phyloP scores from a whole-genome alignment of 2,888 invertebrate species.

The Prosapia bicincta region DNA sequence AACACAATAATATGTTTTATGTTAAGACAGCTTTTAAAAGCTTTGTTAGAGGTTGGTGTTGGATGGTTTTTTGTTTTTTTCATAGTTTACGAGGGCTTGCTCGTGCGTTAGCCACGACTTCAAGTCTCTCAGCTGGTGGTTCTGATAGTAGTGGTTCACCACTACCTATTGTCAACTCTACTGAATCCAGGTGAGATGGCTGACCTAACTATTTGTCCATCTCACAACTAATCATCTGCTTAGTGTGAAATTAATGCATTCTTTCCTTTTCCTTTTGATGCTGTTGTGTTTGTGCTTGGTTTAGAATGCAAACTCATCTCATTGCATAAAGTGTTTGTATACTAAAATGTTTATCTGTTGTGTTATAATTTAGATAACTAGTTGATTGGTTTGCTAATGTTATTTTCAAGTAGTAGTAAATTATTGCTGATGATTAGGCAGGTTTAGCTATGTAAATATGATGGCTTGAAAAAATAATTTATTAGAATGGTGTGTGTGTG shows the following conservation, averaged over 20 bases:
- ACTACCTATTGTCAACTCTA: slow-evolving; percentile 13
- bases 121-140: not conserved
- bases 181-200: slow-evolving; percentile 23
- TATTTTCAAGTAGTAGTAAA: not conserved
- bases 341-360: not conserved
- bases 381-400: not conserved
- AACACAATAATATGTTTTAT: not conserved
- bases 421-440: not conserved
- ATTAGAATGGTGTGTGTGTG: too few species aligned
- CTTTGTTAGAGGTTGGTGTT: not conserved
- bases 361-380: not conserved
- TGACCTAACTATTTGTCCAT: slow-evolving; percentile 14
- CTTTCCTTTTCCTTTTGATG: not conserved
- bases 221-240: slow-evolving; percentile 22
- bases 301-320: not conserved
- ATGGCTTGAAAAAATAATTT: not conserved
- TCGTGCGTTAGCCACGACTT: slow-evolving; percentile 14
- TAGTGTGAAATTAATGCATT: not conserved
- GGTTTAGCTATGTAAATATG: not conserved
- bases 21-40: not conserved
- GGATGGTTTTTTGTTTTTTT: slow-evolving; percentile 1
- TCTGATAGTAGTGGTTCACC: not conserved
- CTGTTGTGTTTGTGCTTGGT: not conserved
- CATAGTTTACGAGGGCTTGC: slow-evolving; percentile 23
- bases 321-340: not conserved